Percentiles rank a stretch among this genome's conserved stretches.
These are phyloP conservation scores for Vicugna pacos DNA, from an alignment of 2,113 vertebrate species.

Conservation along the genomic window DNA sequence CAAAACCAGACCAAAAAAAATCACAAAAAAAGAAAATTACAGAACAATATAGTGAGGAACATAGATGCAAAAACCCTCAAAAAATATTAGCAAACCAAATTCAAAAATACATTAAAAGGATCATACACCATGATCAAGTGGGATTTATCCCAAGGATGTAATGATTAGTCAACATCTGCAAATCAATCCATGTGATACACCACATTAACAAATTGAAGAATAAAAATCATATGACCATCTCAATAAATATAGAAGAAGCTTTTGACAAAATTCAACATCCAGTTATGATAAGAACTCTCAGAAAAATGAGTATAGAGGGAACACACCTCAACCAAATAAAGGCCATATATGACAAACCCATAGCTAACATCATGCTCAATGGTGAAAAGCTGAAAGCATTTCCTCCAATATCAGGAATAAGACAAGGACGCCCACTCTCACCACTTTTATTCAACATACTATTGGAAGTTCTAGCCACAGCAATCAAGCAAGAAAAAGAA, in stretches of 20 bases:
- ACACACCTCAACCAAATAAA: neutral
- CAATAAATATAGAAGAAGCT: neutral
- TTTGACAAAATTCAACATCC: neutral
- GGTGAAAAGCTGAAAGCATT: neutral
- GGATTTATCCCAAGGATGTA: neutral
- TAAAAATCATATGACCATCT: neutral
- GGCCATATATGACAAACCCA: neutral
- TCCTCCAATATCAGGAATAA: neutral
- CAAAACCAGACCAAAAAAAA: neutral
- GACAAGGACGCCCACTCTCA: neutral
- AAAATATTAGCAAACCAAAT: neutral
- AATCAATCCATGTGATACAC: neutral
- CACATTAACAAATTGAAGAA: neutral
- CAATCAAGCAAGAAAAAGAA: neutral
- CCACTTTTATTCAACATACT: neutral
- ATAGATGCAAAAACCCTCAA: neutral
- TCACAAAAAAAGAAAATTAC: neutral
- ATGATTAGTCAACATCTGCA: neutral
- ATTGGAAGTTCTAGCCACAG: neutral
- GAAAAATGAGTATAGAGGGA: neutral
- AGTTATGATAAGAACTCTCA: neutral
- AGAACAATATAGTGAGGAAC: neutral
- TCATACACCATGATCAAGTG: neutral
- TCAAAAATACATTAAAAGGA: neutral
- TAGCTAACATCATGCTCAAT: neutral